Evolutionary conservation across 2,113 vertebrate genomes (phyloP), one percentile per base, ranked within the genome.

Genomic region (Lonchura striata): DNA sequence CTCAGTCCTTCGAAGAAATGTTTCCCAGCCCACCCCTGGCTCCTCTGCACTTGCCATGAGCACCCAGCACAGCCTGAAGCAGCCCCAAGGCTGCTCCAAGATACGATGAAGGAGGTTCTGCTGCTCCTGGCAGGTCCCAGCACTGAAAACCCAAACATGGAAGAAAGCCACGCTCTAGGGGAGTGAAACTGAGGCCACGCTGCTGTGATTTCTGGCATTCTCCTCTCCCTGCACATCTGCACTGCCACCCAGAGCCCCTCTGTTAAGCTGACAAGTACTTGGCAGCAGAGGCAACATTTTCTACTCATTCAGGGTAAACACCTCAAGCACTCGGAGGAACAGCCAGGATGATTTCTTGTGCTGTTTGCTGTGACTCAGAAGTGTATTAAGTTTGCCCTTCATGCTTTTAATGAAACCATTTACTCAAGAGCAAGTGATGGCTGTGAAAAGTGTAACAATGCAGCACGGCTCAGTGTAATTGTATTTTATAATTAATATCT

Each of bases 371-470:
- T 90, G 78, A 94, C 81, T 47, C 86, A 93, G 69, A 82, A 83
- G 79, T 52, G 76, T 53, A 94, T 89, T 94, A 95, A 92, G 84
- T 81, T 97, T 96, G 95, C 77, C 91, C 91, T 96, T 91, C 93
- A 80, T 81, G 84, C 60, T 71, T 88, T 19, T 94, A 96, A 96
- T 83, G 88, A 94, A 92, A 95, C 96, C 92, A 92, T 95, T 97
- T 97, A 91, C 56, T 95, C 79, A 74, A 75, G 76, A 94, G 79
- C 52, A 78, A 87, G 64, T 6, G 10, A 61, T 72, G 56, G 86
- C 30, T 95, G 15, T 88, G 79, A 60, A 37, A 82, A 95, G 74
- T 69, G 76, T 25, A 93, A 86, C 79, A 81, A 65, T 46, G 33
- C 72, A 82, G 80, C 42, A 65, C 1, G 2, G 63, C 21, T 50